phyloP scores from a whole-genome alignment of 2,888 invertebrate genomes.

The Plagodis dolabraria region DNA sequence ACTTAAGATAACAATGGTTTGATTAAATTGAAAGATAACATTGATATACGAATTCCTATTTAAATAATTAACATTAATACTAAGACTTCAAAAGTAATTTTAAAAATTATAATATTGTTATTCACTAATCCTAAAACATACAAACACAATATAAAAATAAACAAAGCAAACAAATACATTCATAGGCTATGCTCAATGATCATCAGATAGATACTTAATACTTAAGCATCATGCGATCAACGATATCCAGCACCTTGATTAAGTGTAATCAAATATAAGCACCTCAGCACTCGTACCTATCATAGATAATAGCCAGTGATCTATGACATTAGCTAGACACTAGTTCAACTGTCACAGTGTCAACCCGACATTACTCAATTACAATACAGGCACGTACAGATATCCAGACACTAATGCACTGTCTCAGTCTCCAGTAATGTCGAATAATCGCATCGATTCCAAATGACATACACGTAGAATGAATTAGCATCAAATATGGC shows the following conservation, averaged over 20 bases:
- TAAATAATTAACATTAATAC: no score
- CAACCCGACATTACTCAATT: slow-evolving; percentile 60
- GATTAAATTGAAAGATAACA: no score
- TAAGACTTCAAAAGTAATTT: no score
- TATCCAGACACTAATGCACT: slow-evolving; percentile 27
- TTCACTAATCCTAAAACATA: no score
- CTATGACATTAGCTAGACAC: slow-evolving; percentile 52
- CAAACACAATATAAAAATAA: no score
- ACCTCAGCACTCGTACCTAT: slow-evolving; percentile 20
- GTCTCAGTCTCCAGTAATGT: slow-evolving; percentile 43
- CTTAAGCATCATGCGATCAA: slow-evolving; percentile 1
- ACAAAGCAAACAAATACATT: no score
- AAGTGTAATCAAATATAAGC: slow-evolving; percentile 30
- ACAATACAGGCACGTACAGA: slow-evolving; percentile 39
- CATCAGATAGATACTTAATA: no score
- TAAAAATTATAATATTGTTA: no score
- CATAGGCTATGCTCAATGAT: no score
- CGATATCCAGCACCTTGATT: slow-evolving; percentile 24
- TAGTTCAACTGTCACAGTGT: slow-evolving; percentile 51
- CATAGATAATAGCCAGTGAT: slow-evolving; percentile 56
- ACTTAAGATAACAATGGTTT: no score
- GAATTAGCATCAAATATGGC: slow-evolving; percentile 54
- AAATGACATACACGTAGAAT: slow-evolving; percentile 51
- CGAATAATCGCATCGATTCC: slow-evolving; percentile 57
- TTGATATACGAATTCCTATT: no score